Conservation (phyloP, 2,113 vertebrate genomes). For the Chinchilla lanigera region DNA sequence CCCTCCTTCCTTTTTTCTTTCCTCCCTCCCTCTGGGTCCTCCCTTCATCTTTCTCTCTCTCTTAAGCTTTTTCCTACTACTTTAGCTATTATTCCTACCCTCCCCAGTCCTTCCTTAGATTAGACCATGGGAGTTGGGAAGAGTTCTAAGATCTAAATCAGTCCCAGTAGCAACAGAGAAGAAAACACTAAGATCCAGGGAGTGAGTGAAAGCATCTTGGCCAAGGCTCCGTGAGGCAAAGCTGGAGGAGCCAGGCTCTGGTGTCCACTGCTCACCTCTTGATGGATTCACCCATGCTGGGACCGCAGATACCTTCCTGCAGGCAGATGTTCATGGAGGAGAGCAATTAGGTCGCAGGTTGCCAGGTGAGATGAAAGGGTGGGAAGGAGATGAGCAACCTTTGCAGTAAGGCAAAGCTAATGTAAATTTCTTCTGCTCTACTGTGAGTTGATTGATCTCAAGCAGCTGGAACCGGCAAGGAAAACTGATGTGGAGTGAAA, state of each 20-base stretch:
- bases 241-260: not conserved
- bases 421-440: not conserved
- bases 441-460: not conserved
- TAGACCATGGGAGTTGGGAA: not conserved
- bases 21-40: rapidly evolving
- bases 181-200: not conserved
- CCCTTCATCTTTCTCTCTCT: too few relatives aligned
- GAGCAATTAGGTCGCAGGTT: not conserved
- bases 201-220: not conserved
- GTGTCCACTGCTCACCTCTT: rapidly evolving
- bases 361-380: not conserved
- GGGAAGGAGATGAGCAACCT: not conserved
- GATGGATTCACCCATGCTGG: rapidly evolving
- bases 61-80: not conserved
- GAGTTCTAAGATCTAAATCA: not conserved
- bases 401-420: not conserved
- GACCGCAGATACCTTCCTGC: not conserved
- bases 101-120: not conserved
- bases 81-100: not conserved
- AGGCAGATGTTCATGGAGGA: not conserved
- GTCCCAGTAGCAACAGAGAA: not conserved
- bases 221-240: not conserved
- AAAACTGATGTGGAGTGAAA: rapidly evolving
- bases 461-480: not conserved
- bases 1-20: rapidly evolving